Conservation (phyloP, 1,140 invertebrate species). For the Drosophila mayri region DNA sequence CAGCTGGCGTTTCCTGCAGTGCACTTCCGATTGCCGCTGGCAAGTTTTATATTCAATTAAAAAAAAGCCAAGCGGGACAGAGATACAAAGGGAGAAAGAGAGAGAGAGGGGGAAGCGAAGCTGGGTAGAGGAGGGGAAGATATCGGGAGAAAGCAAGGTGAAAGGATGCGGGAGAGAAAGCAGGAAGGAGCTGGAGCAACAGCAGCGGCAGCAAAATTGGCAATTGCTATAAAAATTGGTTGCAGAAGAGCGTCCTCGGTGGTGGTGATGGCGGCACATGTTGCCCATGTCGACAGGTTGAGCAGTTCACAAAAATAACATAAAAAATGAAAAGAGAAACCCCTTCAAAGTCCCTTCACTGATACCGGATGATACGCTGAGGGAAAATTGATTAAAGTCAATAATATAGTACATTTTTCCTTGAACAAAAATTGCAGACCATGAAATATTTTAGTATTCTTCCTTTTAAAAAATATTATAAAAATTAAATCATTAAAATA, state of each 20-base stretch:
- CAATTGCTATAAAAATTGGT: conserved; percentile 80
- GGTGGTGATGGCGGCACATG: conserved; percentile 57
- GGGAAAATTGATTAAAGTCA: too few species aligned
- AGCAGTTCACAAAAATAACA: conserved; percentile 32
- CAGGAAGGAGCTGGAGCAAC: conserved; percentile 27
- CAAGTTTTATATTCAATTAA: conserved; percentile 84
- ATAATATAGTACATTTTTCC: too few species aligned
- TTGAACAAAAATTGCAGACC: too few species aligned
- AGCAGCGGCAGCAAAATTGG: conserved; percentile 61
- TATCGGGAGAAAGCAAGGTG: background rate
- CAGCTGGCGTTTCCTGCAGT: conserved; percentile 78
- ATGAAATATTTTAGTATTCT: too few species aligned
- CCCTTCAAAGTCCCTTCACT: background rate
- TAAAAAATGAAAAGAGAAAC: background rate
- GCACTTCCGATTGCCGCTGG: conserved; percentile 77
- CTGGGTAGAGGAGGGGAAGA: conserved; percentile 5
- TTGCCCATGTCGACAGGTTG: conserved; percentile 53
- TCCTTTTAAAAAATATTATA: too few species aligned
- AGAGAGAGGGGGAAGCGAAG: conserved; percentile 1
- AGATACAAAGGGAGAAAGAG: conserved; percentile 7
- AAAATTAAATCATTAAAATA: too few species aligned
- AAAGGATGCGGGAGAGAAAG: conserved; percentile 9
- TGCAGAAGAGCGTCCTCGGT: conserved; percentile 42
- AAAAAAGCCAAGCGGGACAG: conserved; percentile 50
- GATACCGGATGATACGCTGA: background rate